Evolutionary conservation across 2,113 vertebrate species (phyloP), one percentile per base, ranked within the genome.

Genomic region (Microtus montanus): DNA sequence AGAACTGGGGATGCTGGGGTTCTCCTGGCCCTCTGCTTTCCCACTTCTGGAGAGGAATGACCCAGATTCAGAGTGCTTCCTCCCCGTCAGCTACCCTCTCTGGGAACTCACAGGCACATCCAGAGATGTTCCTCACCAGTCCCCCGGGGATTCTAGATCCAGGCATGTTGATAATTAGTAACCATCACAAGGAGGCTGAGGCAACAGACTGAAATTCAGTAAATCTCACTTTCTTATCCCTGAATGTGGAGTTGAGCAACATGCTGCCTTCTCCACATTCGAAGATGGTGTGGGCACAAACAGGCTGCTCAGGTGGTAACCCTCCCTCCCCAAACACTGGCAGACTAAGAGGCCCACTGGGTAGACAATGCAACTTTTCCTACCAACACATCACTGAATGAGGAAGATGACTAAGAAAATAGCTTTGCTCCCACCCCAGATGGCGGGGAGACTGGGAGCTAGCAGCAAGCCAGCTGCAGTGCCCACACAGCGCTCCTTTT

Each of bases 381-480:
- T 24, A 20, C 28, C 4, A 15, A 68, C 33, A 4, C 74, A 71
- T 20, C 47, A 4, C 30, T 3, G 8, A 47, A 33, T 2, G 35
- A 73, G 41, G 64, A 52, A 79, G 19, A 58, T 1, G 22, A n/a
- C 2, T 22, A 10, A 3, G 41, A 44, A 41, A 13, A 24, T 17
- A 33, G 22, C 26, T 92, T 68, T 52, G 47, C 49, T 78, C 54
- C 30, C 44, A 35, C 38, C 82, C 75, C 83, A 74, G 82, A 24
- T 49, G 78, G 78, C 11, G 5, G 75, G 73, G 78, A 92, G 10
- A 22, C 85, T 68, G 74, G 78, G 63, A 87, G 79, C 68, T 84
- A 58, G 73, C 93, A 63, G 82, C 24, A 6, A 96, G 78, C 61
- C 92, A 88, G 94, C 91, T 83, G 70, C n/a, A 17, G 26, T 20